These are phyloP conservation scores for Trichonephila clavipes DNA, from an alignment of 1,140 invertebrate genomes.

Conservation along the genomic window DNA sequence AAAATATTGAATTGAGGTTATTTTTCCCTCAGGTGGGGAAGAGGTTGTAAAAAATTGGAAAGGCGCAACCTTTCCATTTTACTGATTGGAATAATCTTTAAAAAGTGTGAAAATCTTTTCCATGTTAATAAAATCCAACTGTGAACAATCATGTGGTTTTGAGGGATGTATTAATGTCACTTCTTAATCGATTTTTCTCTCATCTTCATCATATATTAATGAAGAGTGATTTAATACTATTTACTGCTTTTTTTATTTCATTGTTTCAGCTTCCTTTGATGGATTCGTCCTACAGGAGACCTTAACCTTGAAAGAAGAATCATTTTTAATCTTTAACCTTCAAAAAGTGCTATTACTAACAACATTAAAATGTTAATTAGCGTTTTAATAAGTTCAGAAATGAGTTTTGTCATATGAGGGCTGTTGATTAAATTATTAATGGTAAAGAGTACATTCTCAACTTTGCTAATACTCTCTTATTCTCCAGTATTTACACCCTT, in stretches of 20 bases:
- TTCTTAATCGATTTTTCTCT: constrained; percentile 38
- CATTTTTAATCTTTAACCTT: too few species aligned
- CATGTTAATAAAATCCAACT: constrained; percentile 23
- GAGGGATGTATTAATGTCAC: constrained; percentile 41
- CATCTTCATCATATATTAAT: not conserved
- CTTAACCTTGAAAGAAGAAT: too few species aligned
- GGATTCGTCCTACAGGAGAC: too few species aligned
- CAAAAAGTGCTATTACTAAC: too few species aligned
- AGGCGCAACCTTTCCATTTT: constrained; percentile 53
- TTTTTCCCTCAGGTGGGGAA: constrained; percentile 28
- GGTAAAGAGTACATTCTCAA: too few species aligned
- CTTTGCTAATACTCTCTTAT: too few species aligned
- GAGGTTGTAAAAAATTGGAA: constrained; percentile 40
- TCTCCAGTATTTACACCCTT: too few species aligned
- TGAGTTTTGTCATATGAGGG: too few species aligned
- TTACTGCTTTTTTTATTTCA: not conserved
- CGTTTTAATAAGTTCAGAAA: too few species aligned
- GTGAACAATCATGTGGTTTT: constrained; percentile 33
- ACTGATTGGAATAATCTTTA: constrained; percentile 73
- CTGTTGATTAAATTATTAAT: too few species aligned
- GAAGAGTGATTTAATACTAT: not conserved
- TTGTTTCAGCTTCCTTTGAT: too few species aligned
- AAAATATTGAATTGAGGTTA: constrained; percentile 75
- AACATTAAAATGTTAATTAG: too few species aligned
- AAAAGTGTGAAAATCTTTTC: constrained; percentile 66